Evolutionary conservation across 2,888 invertebrate genomes (phyloP).

Genomic region (Caenorhabditis sinica): DNA sequence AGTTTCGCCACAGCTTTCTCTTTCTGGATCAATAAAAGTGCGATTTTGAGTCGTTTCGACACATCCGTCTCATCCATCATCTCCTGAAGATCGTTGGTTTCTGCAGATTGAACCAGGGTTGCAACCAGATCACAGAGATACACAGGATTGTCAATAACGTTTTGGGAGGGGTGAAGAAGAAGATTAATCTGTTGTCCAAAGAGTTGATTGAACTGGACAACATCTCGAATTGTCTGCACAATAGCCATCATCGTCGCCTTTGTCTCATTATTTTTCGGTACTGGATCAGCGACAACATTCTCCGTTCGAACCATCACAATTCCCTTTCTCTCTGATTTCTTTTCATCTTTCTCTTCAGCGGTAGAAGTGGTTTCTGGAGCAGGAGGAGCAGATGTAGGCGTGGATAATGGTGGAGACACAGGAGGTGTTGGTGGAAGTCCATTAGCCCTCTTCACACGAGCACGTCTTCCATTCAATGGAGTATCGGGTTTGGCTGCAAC

Average conservation of each 20-base stretch:
- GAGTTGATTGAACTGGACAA: slow-evolving; percentile 95
- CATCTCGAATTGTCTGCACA: slow-evolving; percentile 87
- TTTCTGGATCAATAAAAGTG: slow-evolving; percentile 95
- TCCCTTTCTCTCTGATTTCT: slow-evolving; percentile 43
- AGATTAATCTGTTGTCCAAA: slow-evolving; percentile 96
- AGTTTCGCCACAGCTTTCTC: slow-evolving; percentile 94
- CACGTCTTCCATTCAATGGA: slow-evolving; percentile 58
- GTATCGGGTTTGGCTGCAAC: slow-evolving; percentile 10
- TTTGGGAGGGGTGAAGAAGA: slow-evolving; percentile 96
- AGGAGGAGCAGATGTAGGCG: slow-evolving; percentile 24
- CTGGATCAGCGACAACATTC: slow-evolving; percentile 76
- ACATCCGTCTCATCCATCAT: slow-evolving; percentile 90
- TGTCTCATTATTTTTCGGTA: slow-evolving; percentile 71
- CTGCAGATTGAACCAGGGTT: slow-evolving; percentile 86
- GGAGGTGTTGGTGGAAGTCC: slow-evolving; percentile 35
- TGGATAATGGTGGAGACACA: slow-evolving; percentile 10
- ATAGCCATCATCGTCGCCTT: slow-evolving; percentile 80
- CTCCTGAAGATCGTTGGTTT: slow-evolving; percentile 92
- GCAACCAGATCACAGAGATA: slow-evolving; percentile 95
- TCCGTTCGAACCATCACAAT: slow-evolving; percentile 76
- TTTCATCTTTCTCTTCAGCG: not conserved
- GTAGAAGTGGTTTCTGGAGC: slow-evolving; percentile 28
- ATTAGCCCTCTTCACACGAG: slow-evolving; percentile 32
- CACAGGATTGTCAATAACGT: slow-evolving; percentile 98
- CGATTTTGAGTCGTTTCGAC: slow-evolving; percentile 92